Conservation (phyloP, 1,140 invertebrate species). For the Macrocentrus cingulum region DNA sequence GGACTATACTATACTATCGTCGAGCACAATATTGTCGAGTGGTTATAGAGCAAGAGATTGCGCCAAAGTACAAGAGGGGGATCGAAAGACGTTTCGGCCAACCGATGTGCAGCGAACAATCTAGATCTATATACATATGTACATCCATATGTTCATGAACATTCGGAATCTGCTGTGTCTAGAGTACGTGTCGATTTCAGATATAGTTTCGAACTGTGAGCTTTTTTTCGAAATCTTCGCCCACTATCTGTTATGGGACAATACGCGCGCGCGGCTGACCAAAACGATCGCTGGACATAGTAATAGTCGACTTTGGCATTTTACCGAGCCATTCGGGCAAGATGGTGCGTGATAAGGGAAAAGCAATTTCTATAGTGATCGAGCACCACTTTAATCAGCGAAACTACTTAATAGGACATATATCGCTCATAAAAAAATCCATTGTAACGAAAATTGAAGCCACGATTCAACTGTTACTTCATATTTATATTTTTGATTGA, state of each 20-base stretch:
- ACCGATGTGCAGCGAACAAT: not conserved
- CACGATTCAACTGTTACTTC: too few species aligned
- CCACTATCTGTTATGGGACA: conserved; percentile 27
- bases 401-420: too few species aligned
- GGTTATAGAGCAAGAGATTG: not conserved
- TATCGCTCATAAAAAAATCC: too few species aligned
- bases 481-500: too few species aligned
- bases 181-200: too few species aligned
- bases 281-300: conserved; percentile 43
- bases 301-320: conserved; percentile 46
- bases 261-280: conserved; percentile 42
- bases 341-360: conserved; percentile 56
- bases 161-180: too few species aligned
- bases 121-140: too few species aligned
- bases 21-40: conserved; percentile 2
- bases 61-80: not conserved
- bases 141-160: too few species aligned
- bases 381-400: too few species aligned
- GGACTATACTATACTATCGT: not conserved
- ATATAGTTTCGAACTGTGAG: too few species aligned
- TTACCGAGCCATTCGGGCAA: conserved; percentile 54
- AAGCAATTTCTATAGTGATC: conserved; percentile 58
- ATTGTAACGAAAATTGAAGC: too few species aligned
- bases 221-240: conserved; percentile 14
- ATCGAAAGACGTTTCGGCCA: not conserved